Evolutionary conservation across 2,888 invertebrate species (phyloP).

Genomic region (Diplazon laetatorius): DNA sequence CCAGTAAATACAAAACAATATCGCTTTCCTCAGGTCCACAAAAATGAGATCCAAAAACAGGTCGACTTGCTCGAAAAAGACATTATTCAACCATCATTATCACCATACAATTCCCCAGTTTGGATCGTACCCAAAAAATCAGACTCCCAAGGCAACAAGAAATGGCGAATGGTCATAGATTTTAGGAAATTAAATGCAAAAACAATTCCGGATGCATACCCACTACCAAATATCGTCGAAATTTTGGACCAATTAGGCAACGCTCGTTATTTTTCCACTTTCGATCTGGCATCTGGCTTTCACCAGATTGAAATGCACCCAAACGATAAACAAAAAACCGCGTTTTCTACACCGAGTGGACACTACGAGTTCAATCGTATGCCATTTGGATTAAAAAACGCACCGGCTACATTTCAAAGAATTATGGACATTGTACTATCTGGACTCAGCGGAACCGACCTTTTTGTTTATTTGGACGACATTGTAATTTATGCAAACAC

Average conservation of each 20-base stretch:
- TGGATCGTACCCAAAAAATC: background rate
- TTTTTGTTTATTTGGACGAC: no score
- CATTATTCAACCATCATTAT: background rate
- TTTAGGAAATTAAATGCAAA: no score
- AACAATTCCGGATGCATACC: conserved; percentile 42
- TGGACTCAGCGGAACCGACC: no score
- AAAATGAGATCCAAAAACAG: background rate
- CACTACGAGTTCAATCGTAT: no score
- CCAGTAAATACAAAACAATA: conserved; percentile 28
- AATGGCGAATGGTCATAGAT: no score
- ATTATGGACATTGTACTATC: conserved; percentile 41
- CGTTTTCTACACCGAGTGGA: conserved; percentile 21
- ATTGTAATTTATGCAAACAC: conserved; percentile 40
- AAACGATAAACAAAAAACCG: no score
- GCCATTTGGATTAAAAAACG: conserved; percentile 26
- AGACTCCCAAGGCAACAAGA: background rate
- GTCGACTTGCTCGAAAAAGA: background rate
- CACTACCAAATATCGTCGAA: conserved; percentile 30
- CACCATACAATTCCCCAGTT: no score
- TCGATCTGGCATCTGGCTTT: conserved; percentile 37
- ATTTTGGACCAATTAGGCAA: background rate
- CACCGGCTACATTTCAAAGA: conserved; percentile 15
- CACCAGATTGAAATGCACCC: conserved; percentile 38
- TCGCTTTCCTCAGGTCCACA: background rate
- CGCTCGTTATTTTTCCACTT: background rate